Conservation (phyloP, 2,113 vertebrate species). For the Tauraco erythrolophus region DNA sequence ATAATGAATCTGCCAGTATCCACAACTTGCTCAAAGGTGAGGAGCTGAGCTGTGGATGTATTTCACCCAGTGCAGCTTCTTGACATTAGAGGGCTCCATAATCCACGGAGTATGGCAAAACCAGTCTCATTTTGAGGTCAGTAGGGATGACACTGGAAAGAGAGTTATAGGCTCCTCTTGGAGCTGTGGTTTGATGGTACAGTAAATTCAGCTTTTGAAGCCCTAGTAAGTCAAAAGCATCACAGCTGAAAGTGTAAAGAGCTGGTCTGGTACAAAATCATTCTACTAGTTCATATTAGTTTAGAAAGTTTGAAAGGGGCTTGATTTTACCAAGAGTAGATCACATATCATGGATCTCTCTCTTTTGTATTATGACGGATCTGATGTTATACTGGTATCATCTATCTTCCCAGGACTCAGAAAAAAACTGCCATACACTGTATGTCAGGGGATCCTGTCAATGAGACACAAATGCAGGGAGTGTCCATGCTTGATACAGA, state of each 20-base stretch:
- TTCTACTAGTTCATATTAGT: background rate
- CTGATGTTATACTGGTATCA: background rate
- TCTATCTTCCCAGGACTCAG: background rate
- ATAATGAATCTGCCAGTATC: background rate
- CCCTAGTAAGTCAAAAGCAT: background rate
- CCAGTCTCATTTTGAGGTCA: slow-evolving; percentile 9
- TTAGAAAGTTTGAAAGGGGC: background rate
- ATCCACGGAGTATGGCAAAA: slow-evolving; percentile 31
- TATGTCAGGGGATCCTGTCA: background rate
- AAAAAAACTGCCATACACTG: background rate
- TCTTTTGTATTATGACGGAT: background rate
- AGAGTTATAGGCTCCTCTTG: background rate
- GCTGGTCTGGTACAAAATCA: background rate
- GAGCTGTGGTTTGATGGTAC: background rate
- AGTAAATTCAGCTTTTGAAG: background rate
- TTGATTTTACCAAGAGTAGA: background rate
- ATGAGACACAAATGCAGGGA: background rate
- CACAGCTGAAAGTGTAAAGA: background rate
- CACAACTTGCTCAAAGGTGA: background rate
- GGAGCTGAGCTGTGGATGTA: background rate
- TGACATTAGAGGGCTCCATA: slow-evolving; percentile 70
- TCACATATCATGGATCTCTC: background rate
- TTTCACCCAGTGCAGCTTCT: slow-evolving; percentile 48
- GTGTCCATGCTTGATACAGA: background rate
- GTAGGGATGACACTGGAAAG: background rate